Evolutionary conservation across 2,797 vertebrate genomes (phyloP), one percentile per base, ranked within the genome.

Genomic region (Thripadectes ignobilis): DNA sequence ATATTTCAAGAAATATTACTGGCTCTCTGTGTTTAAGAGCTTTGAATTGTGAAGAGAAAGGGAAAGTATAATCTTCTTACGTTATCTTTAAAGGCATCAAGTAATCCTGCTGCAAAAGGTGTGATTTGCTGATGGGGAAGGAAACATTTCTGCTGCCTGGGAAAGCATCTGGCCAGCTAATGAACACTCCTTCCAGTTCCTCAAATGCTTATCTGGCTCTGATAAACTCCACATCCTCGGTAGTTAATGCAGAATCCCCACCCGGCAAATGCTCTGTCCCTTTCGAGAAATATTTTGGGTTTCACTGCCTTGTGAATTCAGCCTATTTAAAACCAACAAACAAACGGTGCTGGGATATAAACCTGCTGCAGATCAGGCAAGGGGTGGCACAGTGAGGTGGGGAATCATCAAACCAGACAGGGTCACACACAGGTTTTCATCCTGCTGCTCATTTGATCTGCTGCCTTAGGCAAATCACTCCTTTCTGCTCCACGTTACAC

Each of bases 71-170:
- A 96, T 96, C 92, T 95, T 79, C 95, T 88, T 89, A 83, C 24
- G 34, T 89, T 93, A 91, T 96, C 96, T 93, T 92, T 95, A 92
- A 97, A 96, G 94, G 74, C 85, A 92, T 95, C 92, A 9, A 7
- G 83, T 96, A 97, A 94, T 92, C 95, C 88, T 85, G 67, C 84
- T 80, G 74, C 90, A 94, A 54, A 92, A 79, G 80, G 72, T 91
- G 62, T 38, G 91, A 80, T 94, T 89, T 95, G 81, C 80, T 91
- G 94, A 91, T 91, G 2, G 10, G 38, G 29, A 59, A 57, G 86
- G 48, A 51, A 54, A 22, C 29, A 29, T 13, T n/a, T 43, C 63
- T 75, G 59, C 81, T 89, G 83, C 62, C n/a, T 26, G 54, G 84
- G 76, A 86, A 82, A 49, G 71, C 30, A 6, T 34, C 82, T 54